Percentiles rank a stretch among this genome's conserved stretches.
These are phyloP conservation scores for Phyto melanocephala DNA, from an alignment of 2,888 invertebrate genomes.

Conservation along the genomic window DNA sequence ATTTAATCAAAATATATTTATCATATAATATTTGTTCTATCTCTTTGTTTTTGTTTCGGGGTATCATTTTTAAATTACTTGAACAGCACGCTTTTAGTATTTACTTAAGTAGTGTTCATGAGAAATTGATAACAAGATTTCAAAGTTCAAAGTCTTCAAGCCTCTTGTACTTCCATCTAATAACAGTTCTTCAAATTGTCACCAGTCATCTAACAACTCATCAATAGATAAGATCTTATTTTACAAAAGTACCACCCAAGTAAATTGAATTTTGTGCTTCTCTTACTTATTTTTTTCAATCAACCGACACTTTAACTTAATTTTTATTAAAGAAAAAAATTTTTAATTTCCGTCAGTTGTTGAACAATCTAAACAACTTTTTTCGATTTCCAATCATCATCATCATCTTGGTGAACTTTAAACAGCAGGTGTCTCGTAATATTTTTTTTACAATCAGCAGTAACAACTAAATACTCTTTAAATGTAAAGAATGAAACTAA, in stretches of 20 bases:
- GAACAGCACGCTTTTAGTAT: too few relatives aligned
- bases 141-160: too few relatives aligned
- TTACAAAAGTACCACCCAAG: neutral
- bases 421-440: constrained; percentile 37
- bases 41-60: too few relatives aligned
- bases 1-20: too few relatives aligned
- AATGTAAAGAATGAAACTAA: constrained; percentile 12
- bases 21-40: too few relatives aligned
- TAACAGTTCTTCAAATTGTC: neutral
- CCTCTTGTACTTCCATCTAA: neutral
- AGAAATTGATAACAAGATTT: too few relatives aligned
- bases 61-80: too few relatives aligned
- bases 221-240: neutral
- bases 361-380: neutral
- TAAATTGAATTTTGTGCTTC: neutral
- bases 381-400: neutral
- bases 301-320: constrained; percentile 1
- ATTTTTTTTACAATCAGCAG: constrained; percentile 29
- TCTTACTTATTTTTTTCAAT: neutral
- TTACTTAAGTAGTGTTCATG: too few relatives aligned
- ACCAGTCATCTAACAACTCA: neutral
- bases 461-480: constrained; percentile 29
- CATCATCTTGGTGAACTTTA: neutral
- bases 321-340: neutral
- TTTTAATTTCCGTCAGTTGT: neutral